Conservation (phyloP, 2,113 vertebrate genomes). For the Scophthalmus maximus region DNA sequence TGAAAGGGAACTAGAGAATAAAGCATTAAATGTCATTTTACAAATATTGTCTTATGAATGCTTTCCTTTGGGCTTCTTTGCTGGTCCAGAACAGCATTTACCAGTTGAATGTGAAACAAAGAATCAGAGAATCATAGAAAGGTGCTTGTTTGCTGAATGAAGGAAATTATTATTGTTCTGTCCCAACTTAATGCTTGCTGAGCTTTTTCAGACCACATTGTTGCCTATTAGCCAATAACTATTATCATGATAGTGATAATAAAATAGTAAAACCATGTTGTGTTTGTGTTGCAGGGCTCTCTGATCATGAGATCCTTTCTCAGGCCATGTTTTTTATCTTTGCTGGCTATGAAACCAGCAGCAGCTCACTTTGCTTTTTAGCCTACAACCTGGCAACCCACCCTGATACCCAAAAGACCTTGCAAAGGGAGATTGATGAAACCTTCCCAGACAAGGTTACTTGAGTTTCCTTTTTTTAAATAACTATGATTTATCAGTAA, state of each 20-base stretch:
- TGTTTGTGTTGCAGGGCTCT: conserved; percentile 79
- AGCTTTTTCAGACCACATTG: no score
- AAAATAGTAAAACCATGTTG: neutral
- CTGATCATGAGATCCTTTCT: conserved; percentile 83
- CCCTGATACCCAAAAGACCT: conserved; percentile 77
- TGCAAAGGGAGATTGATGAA: conserved; percentile 84
- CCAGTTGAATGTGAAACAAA: no score
- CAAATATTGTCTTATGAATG: no score
- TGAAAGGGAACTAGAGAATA: no score
- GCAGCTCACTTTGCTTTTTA: conserved; percentile 78
- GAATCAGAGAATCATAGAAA: no score
- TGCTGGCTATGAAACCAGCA: conserved; percentile 86
- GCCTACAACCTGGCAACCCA: conserved; percentile 82
- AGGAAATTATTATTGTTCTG: no score
- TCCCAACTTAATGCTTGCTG: no score
- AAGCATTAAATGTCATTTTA: no score
- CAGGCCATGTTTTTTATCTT: conserved; percentile 85
- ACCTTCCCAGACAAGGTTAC: conserved; percentile 82
- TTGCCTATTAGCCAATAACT: neutral
- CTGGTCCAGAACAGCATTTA: no score
- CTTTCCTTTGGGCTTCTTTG: no score
- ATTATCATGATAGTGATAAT: neutral
- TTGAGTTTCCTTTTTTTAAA: neutral
- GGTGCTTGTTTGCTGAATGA: no score
- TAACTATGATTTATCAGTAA: neutral